Conservation (phyloP, 2,888 invertebrate genomes). For the Venustoraphidia nigricollis region DNA sequence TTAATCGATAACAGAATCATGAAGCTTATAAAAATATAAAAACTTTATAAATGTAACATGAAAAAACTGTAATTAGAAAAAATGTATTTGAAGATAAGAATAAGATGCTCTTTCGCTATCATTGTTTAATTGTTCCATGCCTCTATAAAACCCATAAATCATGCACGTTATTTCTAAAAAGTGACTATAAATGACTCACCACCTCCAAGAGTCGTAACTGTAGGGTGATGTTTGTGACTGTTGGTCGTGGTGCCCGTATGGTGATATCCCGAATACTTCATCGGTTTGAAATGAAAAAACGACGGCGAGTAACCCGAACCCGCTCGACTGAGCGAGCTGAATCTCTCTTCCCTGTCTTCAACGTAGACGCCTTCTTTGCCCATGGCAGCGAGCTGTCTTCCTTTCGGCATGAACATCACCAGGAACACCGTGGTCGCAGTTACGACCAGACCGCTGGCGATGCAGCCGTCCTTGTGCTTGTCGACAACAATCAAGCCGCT, state of each 20-base stretch:
- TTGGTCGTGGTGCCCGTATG: slow-evolving; percentile 15
- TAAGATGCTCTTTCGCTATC: too few relatives aligned
- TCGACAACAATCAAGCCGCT: slow-evolving; percentile 67
- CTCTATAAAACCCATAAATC: too few relatives aligned
- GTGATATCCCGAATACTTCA: slow-evolving; percentile 45
- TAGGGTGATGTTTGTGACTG: slow-evolving; percentile 19
- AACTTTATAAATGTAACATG: too few relatives aligned
- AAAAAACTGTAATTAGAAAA: too few relatives aligned
- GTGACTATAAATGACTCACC: slow-evolving; percentile 13
- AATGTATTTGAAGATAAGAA: too few relatives aligned
- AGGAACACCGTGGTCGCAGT: slow-evolving; percentile 76
- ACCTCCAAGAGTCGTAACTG: slow-evolving; percentile 23
- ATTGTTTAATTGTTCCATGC: too few relatives aligned
- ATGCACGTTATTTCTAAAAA: too few relatives aligned
- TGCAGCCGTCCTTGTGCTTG: slow-evolving; percentile 70
- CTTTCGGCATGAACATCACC: slow-evolving; percentile 89
- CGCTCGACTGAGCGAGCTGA: slow-evolving; percentile 60
- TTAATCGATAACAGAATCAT: too few relatives aligned
- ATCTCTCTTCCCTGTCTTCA: slow-evolving; percentile 68
- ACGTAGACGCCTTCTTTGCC: slow-evolving; percentile 76
- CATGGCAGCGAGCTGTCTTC: slow-evolving; percentile 79
- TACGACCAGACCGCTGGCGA: slow-evolving; percentile 77
- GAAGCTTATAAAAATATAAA: too few relatives aligned
- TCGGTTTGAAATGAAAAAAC: slow-evolving; percentile 85
- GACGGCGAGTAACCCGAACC: slow-evolving; percentile 81